Evolutionary conservation across 2,888 invertebrate species (phyloP).

Genomic region (Coleophora flavipennella): DNA sequence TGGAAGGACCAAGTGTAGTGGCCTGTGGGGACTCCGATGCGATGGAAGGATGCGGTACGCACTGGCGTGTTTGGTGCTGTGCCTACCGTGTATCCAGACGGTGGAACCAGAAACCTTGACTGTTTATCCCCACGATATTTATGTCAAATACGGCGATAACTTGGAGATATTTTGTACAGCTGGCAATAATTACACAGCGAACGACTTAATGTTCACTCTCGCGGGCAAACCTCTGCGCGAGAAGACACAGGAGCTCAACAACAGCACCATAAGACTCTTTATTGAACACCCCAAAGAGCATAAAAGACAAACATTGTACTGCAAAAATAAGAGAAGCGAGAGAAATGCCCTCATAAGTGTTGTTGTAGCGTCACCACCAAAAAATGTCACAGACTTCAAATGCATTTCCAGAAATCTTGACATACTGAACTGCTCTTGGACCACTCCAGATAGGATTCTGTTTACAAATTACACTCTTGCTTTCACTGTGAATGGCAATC

Average conservation of each 20-base stretch:
- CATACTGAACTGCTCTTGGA: conserved; percentile 83
- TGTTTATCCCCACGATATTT: background rate
- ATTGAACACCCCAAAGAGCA: conserved; percentile 44
- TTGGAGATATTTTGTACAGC: background rate
- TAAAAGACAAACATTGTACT: conserved; percentile 55
- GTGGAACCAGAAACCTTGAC: background rate
- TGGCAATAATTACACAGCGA: background rate
- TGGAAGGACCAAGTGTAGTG: conserved; percentile 42
- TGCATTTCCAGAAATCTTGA: conserved; percentile 84
- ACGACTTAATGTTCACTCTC: conserved; percentile 6
- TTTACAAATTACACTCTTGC: conserved; percentile 36
- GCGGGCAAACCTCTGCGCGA: conserved; percentile 17
- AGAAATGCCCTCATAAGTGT: conserved; percentile 42
- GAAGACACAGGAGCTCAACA: conserved; percentile 70
- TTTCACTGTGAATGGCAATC: conserved; percentile 32
- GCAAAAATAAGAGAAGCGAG: conserved; percentile 45
- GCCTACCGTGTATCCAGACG: background rate
- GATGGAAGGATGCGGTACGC: conserved; percentile 53
- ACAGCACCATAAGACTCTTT: conserved; percentile 74
- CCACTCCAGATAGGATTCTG: conserved; percentile 60
- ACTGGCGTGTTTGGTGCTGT: conserved; percentile 55
- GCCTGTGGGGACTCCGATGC: conserved; percentile 36
- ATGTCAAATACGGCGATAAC: background rate
- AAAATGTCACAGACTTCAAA: conserved; percentile 76
- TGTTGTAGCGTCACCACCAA: conserved; percentile 70